Conservation (phyloP, 2,888 invertebrate species). For the Eristalis pertinax region DNA sequence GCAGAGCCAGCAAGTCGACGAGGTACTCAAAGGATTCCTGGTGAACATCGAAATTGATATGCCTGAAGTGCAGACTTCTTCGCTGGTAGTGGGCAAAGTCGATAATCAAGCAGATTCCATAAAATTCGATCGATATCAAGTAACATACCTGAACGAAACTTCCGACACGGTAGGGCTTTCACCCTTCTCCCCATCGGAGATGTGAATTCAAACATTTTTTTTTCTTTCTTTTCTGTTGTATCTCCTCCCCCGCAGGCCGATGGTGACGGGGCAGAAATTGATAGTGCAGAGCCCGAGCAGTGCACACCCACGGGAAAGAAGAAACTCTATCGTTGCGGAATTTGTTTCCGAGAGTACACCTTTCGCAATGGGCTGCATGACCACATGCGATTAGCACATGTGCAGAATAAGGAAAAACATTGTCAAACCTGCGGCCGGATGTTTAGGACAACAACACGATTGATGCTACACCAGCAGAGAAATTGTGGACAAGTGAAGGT, state of each 20-base stretch:
- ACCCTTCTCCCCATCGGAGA: background rate
- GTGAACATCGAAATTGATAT: background rate
- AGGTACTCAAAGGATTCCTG: background rate
- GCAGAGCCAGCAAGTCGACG: background rate
- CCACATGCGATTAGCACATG: background rate
- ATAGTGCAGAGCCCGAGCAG: background rate
- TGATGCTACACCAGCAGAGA: background rate
- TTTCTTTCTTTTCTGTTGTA: background rate
- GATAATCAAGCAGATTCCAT: background rate
- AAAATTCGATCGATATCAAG: background rate
- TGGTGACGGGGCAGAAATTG: background rate
- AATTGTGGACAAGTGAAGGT: background rate
- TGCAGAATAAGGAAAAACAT: background rate
- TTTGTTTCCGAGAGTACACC: constrained; percentile 3
- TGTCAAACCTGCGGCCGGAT: background rate
- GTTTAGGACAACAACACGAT: background rate
- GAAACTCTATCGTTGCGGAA: constrained; percentile 8
- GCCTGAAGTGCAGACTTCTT: background rate
- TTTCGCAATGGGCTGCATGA: constrained; percentile 24
- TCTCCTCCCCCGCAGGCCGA: background rate
- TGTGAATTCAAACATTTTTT: background rate
- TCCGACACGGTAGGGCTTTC: background rate
- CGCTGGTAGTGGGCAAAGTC: background rate
- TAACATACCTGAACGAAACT: background rate
- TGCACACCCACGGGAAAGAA: background rate